These are phyloP conservation scores for Leuciscus waleckii DNA, from an alignment of 2,797 vertebrate species.

Conservation along the genomic window DNA sequence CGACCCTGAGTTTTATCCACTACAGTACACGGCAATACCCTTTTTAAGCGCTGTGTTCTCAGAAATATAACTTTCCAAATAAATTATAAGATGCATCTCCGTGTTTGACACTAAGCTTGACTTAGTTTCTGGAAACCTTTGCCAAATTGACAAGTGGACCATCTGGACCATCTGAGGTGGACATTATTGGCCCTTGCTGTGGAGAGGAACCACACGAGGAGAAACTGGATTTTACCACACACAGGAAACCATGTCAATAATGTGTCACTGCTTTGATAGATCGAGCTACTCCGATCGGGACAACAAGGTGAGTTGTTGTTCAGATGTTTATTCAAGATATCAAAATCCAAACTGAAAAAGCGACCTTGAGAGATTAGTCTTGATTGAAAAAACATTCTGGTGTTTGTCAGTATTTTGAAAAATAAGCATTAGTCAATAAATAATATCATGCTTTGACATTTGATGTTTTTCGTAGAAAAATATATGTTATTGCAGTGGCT, in stretches of 20 bases:
- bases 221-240: constrained; percentile 16
- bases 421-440: constrained; percentile 27
- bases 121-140: constrained; percentile 42
- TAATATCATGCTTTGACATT: constrained; percentile 33
- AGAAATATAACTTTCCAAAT: constrained; percentile 16
- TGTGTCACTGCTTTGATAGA: constrained; percentile 19
- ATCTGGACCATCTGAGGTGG: constrained; percentile 8
- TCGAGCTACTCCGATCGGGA: not conserved
- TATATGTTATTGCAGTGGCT: constrained; percentile 45
- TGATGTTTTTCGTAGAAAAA: constrained; percentile 53
- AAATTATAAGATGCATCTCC: constrained; percentile 10
- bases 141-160: constrained; percentile 37
- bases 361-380: constrained; percentile 12
- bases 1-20: not conserved
- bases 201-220: constrained; percentile 20
- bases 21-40: not conserved
- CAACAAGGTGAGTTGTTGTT: constrained; percentile 14
- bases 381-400: constrained; percentile 45
- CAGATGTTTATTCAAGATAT: constrained; percentile 19
- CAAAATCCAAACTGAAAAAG: constrained; percentile 33
- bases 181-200: constrained; percentile 7
- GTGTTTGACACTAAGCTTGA: constrained; percentile 29
- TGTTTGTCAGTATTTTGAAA: constrained; percentile 13
- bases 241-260: constrained; percentile 25
- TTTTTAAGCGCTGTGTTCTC: not conserved